Percentiles rank a stretch among this genome's conserved stretches.
phyloP scores from a whole-genome alignment of 2,888 invertebrate genomes.

The Brachyptera risi region DNA sequence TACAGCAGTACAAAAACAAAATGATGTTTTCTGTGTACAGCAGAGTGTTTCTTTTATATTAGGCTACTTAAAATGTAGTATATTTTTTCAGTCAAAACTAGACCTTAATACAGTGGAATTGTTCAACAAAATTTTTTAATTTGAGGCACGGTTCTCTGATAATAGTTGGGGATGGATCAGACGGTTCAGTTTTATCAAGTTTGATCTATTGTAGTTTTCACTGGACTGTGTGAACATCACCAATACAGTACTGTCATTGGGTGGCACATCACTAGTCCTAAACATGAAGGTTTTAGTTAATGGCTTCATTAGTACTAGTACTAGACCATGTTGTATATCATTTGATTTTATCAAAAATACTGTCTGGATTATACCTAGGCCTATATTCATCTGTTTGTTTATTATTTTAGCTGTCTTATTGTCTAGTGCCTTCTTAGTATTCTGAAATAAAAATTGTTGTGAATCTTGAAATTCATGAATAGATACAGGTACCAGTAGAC shows the following conservation, averaged over 20 bases:
- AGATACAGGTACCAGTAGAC: no score
- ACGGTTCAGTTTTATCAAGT: no score
- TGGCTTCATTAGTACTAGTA: no score
- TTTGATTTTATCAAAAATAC: background rate
- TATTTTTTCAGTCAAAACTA: background rate
- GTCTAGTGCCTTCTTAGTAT: constrained; percentile 7
- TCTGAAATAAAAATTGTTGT: background rate
- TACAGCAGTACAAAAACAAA: constrained; percentile 9
- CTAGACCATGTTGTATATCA: background rate
- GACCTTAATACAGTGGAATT: background rate
- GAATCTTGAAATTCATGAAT: background rate
- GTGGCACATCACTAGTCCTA: no score
- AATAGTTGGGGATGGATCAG: no score
- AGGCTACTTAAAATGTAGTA: background rate
- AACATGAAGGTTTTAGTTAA: no score
- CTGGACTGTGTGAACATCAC: no score
- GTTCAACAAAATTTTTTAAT: no score
- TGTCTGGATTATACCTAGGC: background rate
- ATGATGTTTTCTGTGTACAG: background rate
- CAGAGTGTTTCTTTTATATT: constrained; percentile 8
- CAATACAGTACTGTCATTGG: no score
- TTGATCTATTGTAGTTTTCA: no score
- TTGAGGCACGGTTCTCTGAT: no score
- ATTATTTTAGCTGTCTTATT: background rate
- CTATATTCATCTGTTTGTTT: background rate